Percentiles rank a stretch among this genome's conserved stretches.
phyloP scores from a whole-genome alignment of 2,113 vertebrate genomes.

The Datnioides undecimradiatus region DNA sequence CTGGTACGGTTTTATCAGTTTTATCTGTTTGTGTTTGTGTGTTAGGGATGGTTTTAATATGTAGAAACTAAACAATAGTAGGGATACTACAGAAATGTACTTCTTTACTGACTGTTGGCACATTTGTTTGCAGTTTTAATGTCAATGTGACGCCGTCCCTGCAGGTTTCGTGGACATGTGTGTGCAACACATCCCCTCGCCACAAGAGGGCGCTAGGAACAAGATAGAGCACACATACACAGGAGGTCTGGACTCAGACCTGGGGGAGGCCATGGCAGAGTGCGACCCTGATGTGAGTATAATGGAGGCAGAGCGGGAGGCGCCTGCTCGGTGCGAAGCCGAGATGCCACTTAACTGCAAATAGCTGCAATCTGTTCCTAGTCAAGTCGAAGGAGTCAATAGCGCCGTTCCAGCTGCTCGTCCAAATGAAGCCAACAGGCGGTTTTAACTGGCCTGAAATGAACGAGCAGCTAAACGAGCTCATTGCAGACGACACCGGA shows the following conservation, averaged over 20 bases:
- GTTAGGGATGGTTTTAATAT: background rate
- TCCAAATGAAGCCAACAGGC: background rate
- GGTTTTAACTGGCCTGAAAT: constrained; percentile 6
- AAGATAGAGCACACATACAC: constrained; percentile 98
- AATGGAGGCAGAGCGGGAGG: background rate
- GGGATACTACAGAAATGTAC: no score
- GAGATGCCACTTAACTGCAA: background rate
- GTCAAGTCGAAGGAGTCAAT: background rate
- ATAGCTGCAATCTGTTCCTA: background rate
- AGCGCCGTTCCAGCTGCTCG: background rate
- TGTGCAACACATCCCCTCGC: constrained; percentile 96
- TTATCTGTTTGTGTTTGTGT: background rate
- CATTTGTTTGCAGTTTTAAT: background rate
- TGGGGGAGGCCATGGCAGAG: constrained; percentile 96
- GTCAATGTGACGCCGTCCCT: no score
- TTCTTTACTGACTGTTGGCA: no score
- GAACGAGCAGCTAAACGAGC: background rate
- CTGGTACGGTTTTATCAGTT: constrained; percentile 79
- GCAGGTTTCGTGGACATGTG: constrained; percentile 99
- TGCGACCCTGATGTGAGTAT: constrained; percentile 96
- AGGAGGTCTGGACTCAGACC: constrained; percentile 92
- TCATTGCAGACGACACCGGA: background rate
- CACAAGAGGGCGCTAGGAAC: constrained; percentile 91
- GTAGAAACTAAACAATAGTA: no score
- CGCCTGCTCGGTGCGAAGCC: background rate